Conservation (phyloP, 2,113 vertebrate genomes). For the Himantopus leucocephalus region DNA sequence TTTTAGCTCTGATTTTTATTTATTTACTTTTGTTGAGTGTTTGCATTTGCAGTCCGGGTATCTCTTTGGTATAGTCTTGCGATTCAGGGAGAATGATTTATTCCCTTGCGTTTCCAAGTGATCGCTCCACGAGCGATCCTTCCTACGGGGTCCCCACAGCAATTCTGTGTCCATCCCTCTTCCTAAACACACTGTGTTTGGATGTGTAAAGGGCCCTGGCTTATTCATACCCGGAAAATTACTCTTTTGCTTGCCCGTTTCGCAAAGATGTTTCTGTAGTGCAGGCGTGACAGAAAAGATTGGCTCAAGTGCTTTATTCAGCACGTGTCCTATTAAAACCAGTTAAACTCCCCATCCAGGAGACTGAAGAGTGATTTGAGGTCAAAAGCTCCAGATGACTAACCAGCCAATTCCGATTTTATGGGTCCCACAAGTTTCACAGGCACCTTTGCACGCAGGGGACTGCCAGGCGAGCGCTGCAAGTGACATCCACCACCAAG, state of each 20-base stretch:
- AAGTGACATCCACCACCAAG: background rate
- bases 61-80: background rate
- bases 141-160: background rate
- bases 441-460: accelerated
- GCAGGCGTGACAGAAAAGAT: background rate
- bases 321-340: background rate
- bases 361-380: background rate
- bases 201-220: background rate
- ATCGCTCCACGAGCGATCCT: accelerated
- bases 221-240: background rate
- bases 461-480: background rate
- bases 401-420: background rate
- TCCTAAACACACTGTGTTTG: background rate
- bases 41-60: background rate
- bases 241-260: background rate
- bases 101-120: background rate
- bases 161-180: accelerated
- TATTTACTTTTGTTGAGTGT: background rate
- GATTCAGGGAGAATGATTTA: background rate
- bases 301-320: background rate
- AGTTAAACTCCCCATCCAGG: background rate
- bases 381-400: background rate
- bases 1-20: background rate
- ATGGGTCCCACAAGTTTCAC: background rate
- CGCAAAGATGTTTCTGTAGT: background rate